These are phyloP conservation scores for Atherinomorus stipes DNA, from an alignment of 2,113 vertebrate genomes.

Conservation along the genomic window DNA sequence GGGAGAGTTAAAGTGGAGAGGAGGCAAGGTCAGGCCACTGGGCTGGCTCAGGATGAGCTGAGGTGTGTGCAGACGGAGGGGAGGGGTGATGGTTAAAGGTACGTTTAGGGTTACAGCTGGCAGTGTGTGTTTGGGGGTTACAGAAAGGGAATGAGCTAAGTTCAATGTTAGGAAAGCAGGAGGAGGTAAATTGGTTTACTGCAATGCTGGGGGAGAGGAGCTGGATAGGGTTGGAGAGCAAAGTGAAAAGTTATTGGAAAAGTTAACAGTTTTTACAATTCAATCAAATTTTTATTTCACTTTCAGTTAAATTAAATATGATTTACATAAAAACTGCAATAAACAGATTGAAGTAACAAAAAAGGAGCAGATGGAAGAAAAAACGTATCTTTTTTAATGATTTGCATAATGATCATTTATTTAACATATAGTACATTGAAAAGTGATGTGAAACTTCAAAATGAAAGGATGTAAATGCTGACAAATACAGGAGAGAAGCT, in stretches of 20 bases:
- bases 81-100: constrained; percentile 62
- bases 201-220: constrained; percentile 10
- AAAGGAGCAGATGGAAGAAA: too few relatives aligned
- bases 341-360: too few relatives aligned
- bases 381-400: too few relatives aligned
- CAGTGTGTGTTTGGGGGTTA: constrained; percentile 33
- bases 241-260: constrained; percentile 53
- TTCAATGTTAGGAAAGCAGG: constrained; percentile 43
- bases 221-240: not conserved
- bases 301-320: too few relatives aligned
- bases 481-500: constrained; percentile 8
- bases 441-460: too few relatives aligned
- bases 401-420: too few relatives aligned
- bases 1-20: constrained; percentile 62
- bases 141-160: constrained; percentile 57
- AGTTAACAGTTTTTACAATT: too few relatives aligned
- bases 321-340: too few relatives aligned
- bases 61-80: constrained; percentile 34
- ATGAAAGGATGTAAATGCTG: constrained; percentile 38
- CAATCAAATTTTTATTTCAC: too few relatives aligned
- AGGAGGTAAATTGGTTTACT: constrained; percentile 43
- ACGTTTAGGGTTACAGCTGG: constrained; percentile 69
- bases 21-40: constrained; percentile 61
- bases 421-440: too few relatives aligned
- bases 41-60: constrained; percentile 28